Base-by-base conservation (phyloP, 1,140 invertebrate species). In the Drosophila lowei region DNA sequence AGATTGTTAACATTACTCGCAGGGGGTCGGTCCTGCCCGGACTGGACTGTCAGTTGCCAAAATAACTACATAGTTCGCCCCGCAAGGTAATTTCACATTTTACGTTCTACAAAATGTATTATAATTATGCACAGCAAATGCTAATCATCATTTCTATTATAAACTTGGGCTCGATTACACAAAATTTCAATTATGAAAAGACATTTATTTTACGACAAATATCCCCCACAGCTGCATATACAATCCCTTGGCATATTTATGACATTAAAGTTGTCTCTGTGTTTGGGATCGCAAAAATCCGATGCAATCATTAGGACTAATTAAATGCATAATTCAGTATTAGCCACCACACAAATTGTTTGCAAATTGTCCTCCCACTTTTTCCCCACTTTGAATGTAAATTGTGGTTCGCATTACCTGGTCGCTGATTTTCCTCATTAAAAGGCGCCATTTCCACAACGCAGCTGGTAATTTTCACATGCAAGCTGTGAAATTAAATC, bases 161-260 rank as follows among this genome's bases (percentile, higher is more conserved):
- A 46, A 46, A 15, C 43, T 68, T n/a, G 34, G 63, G 50, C 55
- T 75, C 50, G 42, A 71, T 54, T 71, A 60, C 58, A 72, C 70
- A 72, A 64, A 52, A 62, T 79, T 85, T 84, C 57, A 85, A 85
- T 84, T 85, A 84, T 85, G 76, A 64, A 84, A 85, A 68, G 62
- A 48, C 62, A 68, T 55, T 44, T 55, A 66, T 38, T 16, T 46
- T 38, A 38, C 11, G 34, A 38, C 34, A 9, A 11, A 8, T 34
- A 66, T 44, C 34, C 11, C 21, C 30, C 62, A n/a, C 53, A 44
- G 30, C 49, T 49, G 64, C 55, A 54, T 56, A 38, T 5, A 38
- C 34, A 38, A 38, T 38, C 34, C 43, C 15, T 16, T 67, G 30
- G 43, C 23, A 21, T 18, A 61, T 44, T 53, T 18, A 49, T 15